phyloP scores from a whole-genome alignment of 2,797 vertebrate species.

The Onychomys arenicola region DNA sequence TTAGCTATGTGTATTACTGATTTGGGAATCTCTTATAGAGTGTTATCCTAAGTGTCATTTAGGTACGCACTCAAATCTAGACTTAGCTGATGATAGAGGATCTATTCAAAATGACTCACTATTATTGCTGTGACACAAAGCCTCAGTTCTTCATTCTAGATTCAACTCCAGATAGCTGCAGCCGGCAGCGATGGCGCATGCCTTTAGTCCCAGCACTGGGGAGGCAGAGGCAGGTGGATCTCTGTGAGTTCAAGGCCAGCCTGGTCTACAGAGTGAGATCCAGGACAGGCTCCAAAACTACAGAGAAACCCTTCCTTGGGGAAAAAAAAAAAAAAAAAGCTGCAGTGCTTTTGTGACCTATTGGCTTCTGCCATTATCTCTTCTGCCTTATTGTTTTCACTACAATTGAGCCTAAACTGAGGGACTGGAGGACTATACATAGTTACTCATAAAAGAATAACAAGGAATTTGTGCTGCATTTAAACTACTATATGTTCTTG shows the following conservation, averaged over 20 bases:
- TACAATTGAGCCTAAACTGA: conserved; percentile 1
- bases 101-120: background rate
- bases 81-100: background rate
- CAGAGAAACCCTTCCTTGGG: no score
- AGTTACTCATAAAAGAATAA: conserved; percentile 25
- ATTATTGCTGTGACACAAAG: background rate
- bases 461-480: conserved; percentile 31
- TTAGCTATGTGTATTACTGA: background rate
- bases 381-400: conserved; percentile 20
- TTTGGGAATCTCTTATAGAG: background rate
- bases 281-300: no score
- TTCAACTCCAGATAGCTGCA: background rate
- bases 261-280: no score
- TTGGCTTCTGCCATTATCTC: background rate
- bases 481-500: background rate
- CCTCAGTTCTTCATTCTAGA: background rate
- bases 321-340: no score
- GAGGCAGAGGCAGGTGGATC: no score
- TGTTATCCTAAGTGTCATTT: background rate
- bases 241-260: no score
- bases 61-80: background rate
- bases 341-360: background rate
- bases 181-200: no score
- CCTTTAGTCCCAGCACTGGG: no score
- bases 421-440: background rate